Conservation (phyloP, 2,888 invertebrate genomes). For the Scaptodrosophila latifasciaeformis region DNA sequence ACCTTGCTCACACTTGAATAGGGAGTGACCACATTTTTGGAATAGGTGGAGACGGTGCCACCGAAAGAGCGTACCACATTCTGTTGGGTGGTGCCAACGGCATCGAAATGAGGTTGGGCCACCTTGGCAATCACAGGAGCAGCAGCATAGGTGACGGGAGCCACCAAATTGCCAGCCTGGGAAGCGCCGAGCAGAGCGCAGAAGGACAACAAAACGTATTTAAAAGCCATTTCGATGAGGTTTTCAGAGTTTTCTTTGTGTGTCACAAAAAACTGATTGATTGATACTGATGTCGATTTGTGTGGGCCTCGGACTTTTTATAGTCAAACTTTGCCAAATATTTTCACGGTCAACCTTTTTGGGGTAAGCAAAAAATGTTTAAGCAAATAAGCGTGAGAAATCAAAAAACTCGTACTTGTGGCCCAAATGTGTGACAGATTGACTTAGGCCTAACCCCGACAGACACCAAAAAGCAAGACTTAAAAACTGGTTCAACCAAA, state of each 20-base stretch:
- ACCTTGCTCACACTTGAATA: slow-evolving; percentile 79
- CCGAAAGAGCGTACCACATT: slow-evolving; percentile 78
- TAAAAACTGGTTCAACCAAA: slow-evolving; percentile 56
- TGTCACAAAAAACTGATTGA: slow-evolving; percentile 18
- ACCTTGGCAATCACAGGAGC: slow-evolving; percentile 62
- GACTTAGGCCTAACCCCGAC: slow-evolving; percentile 52
- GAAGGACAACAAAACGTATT: slow-evolving; percentile 77
- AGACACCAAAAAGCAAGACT: neutral
- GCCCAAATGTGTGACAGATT: slow-evolving; percentile 42
- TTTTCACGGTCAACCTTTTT: slow-evolving; percentile 46
- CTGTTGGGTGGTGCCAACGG: slow-evolving; percentile 76
- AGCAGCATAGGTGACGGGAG: slow-evolving; percentile 48
- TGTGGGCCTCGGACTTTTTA: slow-evolving; percentile 36
- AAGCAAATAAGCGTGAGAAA: slow-evolving; percentile 7
- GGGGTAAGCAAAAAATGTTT: neutral
- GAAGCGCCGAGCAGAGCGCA: slow-evolving; percentile 80
- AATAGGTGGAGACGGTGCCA: slow-evolving; percentile 77
- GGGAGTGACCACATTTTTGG: slow-evolving; percentile 79
- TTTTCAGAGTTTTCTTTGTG: slow-evolving; percentile 18
- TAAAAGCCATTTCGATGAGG: slow-evolving; percentile 64
- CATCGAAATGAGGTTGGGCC: slow-evolving; percentile 66
- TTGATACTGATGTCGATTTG: slow-evolving; percentile 47
- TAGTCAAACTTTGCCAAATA: slow-evolving; percentile 42
- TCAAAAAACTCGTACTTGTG: neutral
- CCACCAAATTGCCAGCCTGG: slow-evolving; percentile 77